Evolutionary conservation across 2,888 invertebrate species (phyloP), one percentile per base, ranked within the genome.

Genomic region (Clanis bilineata): DNA sequence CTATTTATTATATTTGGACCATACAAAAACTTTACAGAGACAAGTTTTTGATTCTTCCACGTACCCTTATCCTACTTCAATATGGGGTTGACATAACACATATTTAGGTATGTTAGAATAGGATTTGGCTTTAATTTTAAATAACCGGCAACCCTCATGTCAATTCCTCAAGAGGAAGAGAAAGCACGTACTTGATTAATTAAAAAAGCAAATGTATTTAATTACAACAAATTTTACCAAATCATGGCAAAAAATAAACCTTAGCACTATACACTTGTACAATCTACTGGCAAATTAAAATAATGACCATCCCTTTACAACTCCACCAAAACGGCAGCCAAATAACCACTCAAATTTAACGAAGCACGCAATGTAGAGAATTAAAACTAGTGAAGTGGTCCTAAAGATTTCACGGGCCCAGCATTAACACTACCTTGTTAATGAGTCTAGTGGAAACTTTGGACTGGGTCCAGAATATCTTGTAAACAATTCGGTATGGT

Each of bases 341-440:
- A 90, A 87, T 83, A 83, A 80, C 86, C 86, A 80, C 88, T 88
- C 73, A 73, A 77, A 76, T 73, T 83, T 90, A 90, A 90, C 86
- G 89, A 91, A 87, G 83, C 81, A 51, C 51, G 67, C 66, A 68
- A 66, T 66, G 76, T 75, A 79, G 76, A 80, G 69, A 83, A 84
- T 82, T 86, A 85, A 89, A 89, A 86, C 77, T 77, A 71, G 69
- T 80, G 82, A 72, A 87, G 88, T 80, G 75, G 77, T 74, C 82
- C 79, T 80, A 80, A 86, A 86, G 79, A 85, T 83, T 90, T 89
- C 87, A 89, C 80, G 85, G 90, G 77, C 83, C 79, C 80, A 66
- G 82, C 79, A 84, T 88, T 88, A 88, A 88, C 89, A 86, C 85
- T 77, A 82, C 77, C 73, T 68, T 78, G 75, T 71, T 90, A 90